Conservation (phyloP, 2,888 invertebrate species). For the Campoletis raptor region DNA sequence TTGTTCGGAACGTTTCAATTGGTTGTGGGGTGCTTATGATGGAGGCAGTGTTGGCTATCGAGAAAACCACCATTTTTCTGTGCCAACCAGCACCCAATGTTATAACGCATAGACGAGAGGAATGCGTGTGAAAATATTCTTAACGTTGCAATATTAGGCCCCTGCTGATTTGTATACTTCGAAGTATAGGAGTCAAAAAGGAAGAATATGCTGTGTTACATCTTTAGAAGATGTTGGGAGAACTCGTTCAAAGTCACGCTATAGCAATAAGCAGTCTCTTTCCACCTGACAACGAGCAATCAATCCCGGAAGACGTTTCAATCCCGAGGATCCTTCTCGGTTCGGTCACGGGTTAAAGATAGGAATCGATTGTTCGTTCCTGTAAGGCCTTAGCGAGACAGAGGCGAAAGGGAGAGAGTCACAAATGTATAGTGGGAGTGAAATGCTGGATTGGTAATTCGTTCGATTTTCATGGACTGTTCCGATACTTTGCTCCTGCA, state of each 20-base stretch:
- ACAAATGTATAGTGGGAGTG: neutral
- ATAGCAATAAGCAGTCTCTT: conserved; percentile 74
- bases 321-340: conserved; percentile 76
- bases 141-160: conserved; percentile 33
- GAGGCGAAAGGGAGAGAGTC: conserved; percentile 5
- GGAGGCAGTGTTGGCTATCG: conserved; percentile 50
- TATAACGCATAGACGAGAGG: neutral
- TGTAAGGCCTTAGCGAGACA: conserved; percentile 12
- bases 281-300: conserved; percentile 77
- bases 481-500: conserved; percentile 12
- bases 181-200: neutral
- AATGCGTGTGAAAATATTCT: conserved; percentile 45
- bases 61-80: conserved; percentile 51
- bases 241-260: conserved; percentile 36
- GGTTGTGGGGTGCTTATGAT: conserved; percentile 69
- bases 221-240: conserved; percentile 25
- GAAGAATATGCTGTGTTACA: conserved; percentile 20
- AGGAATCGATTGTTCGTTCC: conserved; percentile 79
- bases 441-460: conserved; percentile 31
- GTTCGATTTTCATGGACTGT: conserved; percentile 63
- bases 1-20: conserved; percentile 81
- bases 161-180: conserved; percentile 50
- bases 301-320: conserved; percentile 80
- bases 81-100: conserved; percentile 6
- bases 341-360: conserved; percentile 77